Evolutionary conservation across 2,888 invertebrate genomes (phyloP).

Genomic region (Lissonota sp.): DNA sequence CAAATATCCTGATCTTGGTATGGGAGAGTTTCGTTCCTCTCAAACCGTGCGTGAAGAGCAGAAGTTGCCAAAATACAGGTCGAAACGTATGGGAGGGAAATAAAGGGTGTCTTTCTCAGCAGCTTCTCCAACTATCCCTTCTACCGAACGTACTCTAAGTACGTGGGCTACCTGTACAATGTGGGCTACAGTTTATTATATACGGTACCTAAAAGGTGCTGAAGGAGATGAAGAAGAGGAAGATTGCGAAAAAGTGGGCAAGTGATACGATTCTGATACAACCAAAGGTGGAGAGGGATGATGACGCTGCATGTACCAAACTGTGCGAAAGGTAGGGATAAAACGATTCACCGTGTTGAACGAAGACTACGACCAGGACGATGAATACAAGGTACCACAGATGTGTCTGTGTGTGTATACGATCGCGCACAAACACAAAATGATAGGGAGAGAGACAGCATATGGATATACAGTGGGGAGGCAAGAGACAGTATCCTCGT

Average conservation of each 20-base stretch:
- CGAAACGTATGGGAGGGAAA: constrained; percentile 42
- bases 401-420: constrained; percentile 15
- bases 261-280: constrained; percentile 47
- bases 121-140: constrained; percentile 22
- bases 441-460: constrained; percentile 4
- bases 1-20: neutral
- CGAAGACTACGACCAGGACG: constrained; percentile 29
- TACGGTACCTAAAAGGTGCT: neutral
- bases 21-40: constrained; percentile 18
- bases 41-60: constrained; percentile 1
- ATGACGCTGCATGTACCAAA: constrained; percentile 46
- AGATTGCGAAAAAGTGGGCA: constrained; percentile 56
- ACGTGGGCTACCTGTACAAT: neutral
- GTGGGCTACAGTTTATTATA: neutral
- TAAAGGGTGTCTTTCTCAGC: constrained; percentile 48
- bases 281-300: constrained; percentile 50
- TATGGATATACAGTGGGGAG: constrained; percentile 52
- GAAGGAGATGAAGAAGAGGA: constrained; percentile 51
- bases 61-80: constrained; percentile 70
- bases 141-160: neutral
- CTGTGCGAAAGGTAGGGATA: constrained; percentile 55
- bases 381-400: constrained; percentile 8
- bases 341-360: constrained; percentile 49
- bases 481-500: constrained; percentile 35
- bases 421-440: constrained; percentile 20